These are phyloP conservation scores for Tragopan temminckii DNA, from an alignment of 2,797 vertebrate species.

Conservation along the genomic window DNA sequence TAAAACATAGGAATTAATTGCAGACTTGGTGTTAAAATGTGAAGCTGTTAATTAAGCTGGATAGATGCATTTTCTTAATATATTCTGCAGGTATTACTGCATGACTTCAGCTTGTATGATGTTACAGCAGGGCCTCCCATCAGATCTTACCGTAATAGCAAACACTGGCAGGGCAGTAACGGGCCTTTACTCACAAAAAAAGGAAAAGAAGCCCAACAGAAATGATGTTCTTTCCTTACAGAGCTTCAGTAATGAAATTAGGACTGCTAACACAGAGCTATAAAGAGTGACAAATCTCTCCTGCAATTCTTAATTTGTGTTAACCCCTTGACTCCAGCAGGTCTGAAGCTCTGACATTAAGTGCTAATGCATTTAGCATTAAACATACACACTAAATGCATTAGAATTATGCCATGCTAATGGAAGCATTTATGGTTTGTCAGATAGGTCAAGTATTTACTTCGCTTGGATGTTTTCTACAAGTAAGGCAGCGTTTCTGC, in stretches of 20 bases:
- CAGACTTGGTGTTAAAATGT: background rate
- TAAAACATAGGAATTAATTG: background rate
- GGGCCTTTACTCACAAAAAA: background rate
- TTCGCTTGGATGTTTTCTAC: constrained; percentile 49
- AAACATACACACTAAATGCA: constrained; percentile 52
- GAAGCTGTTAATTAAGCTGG: background rate
- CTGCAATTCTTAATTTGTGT: constrained; percentile 67
- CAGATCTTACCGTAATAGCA: background rate
- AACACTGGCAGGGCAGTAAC: background rate
- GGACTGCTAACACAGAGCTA: constrained; percentile 48
- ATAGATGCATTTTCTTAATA: background rate
- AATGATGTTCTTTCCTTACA: constrained; percentile 41
- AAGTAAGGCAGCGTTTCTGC: background rate
- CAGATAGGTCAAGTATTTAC: constrained; percentile 45
- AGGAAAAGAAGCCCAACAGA: constrained; percentile 16
- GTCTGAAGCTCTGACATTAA: constrained; percentile 69
- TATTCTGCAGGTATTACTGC: background rate
- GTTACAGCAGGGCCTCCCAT: background rate
- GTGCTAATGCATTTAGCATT: constrained; percentile 74
- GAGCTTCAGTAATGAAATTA: constrained; percentile 63
- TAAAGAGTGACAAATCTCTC: constrained; percentile 63
- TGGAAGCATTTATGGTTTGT: constrained; percentile 52
- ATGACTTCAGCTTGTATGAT: background rate
- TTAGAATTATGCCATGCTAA: constrained; percentile 61
- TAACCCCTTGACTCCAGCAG: constrained; percentile 59